These are phyloP conservation scores for Coptodon bakossiorum DNA, from an alignment of 2,113 vertebrate genomes.

Conservation along the genomic window DNA sequence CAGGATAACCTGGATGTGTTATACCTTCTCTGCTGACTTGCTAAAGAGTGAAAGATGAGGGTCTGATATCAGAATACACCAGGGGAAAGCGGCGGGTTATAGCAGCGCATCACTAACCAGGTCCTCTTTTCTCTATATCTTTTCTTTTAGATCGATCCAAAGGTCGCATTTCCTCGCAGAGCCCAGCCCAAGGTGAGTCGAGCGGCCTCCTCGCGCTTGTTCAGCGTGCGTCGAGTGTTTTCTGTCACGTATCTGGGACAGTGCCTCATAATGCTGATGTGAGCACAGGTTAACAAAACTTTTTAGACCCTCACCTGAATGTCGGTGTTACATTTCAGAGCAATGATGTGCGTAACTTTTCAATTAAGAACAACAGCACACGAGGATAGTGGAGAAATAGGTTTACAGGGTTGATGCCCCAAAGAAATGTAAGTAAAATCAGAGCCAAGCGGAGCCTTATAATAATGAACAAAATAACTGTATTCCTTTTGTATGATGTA, in stretches of 20 bases:
- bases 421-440: not conserved
- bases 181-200: slow-evolving; percentile 95
- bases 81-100: not conserved
- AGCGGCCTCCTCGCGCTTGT: not conserved
- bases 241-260: slow-evolving; percentile 27
- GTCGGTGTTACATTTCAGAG: not conserved
- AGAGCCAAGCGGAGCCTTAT: not conserved
- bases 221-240: not conserved
- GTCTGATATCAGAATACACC: not conserved
- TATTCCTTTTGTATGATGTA: not conserved
- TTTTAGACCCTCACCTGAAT: not conserved
- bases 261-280: slow-evolving; percentile 19
- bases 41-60: not conserved
- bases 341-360: not conserved
- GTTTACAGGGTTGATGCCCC: not conserved
- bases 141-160: slow-evolving; percentile 91
- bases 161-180: slow-evolving; percentile 96
- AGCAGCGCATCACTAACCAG: slow-evolving; percentile 19
- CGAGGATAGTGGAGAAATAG: not conserved
- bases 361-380: not conserved
- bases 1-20: not conserved
- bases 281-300: not conserved
- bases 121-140: slow-evolving; percentile 26
- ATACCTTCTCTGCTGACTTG: not conserved
- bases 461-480: not conserved